Conservation (phyloP, 1,140 invertebrate genomes). For the Ostrea edulis region DNA sequence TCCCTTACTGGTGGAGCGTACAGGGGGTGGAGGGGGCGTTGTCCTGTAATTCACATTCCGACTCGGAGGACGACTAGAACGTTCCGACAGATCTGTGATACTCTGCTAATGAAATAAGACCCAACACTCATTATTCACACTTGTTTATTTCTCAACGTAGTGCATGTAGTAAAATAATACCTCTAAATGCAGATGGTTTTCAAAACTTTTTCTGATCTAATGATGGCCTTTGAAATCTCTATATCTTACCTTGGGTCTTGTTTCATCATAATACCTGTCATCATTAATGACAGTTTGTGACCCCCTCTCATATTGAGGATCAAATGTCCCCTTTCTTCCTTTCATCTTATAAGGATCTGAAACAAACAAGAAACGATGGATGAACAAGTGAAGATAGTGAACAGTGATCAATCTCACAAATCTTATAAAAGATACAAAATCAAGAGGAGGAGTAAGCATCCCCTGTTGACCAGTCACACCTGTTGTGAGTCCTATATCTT, state of each 20-base stretch:
- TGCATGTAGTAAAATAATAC: not conserved
- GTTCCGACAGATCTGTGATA: slow-evolving; percentile 65
- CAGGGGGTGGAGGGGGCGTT: slow-evolving; percentile 67
- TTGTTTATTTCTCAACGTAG: not conserved
- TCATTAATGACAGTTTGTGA: slow-evolving; percentile 52
- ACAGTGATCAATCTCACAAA: not conserved
- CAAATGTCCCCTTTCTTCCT: slow-evolving; percentile 59
- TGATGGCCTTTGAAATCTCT: not conserved
- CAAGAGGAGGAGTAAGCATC: not conserved
- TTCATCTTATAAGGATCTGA: slow-evolving; percentile 64
- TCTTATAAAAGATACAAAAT: not conserved
- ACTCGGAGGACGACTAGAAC: slow-evolving; percentile 62
- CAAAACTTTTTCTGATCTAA: too few species aligned
- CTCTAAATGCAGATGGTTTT: too few species aligned
- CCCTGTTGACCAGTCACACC: too few species aligned
- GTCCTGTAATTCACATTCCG: slow-evolving; percentile 55
- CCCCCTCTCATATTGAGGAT: slow-evolving; percentile 49
- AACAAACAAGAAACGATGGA: not conserved
- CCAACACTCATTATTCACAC: too few species aligned
- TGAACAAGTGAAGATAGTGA: not conserved
- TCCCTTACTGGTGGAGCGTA: slow-evolving; percentile 66
- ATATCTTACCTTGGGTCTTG: slow-evolving; percentile 57
- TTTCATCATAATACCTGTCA: slow-evolving; percentile 43
- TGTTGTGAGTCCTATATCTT: too few species aligned
- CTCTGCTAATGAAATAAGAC: slow-evolving; percentile 54